Conservation (phyloP, 2,113 vertebrate genomes). For the Cyanoderma ruficeps region DNA sequence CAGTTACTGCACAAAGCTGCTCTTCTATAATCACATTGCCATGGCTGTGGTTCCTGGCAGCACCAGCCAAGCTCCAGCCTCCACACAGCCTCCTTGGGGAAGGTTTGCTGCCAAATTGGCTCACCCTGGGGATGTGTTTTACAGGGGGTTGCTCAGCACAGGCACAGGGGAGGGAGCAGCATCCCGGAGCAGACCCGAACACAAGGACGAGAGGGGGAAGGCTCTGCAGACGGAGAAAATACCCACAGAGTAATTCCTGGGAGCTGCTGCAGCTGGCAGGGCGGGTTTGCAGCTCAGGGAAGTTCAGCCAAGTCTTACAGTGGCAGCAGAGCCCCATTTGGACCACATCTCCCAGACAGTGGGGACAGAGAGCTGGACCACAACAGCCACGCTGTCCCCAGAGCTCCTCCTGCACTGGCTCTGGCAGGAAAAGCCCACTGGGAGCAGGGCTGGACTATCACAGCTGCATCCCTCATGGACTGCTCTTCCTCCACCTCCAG, state of each 20-base stretch:
- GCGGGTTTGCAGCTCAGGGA: not conserved
- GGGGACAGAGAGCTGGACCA: not conserved
- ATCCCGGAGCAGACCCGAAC: accelerated
- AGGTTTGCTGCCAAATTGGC: not conserved
- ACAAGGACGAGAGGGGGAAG: accelerated
- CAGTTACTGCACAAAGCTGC: not conserved
- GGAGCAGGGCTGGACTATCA: not conserved
- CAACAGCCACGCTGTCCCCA: not conserved
- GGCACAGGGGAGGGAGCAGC: not conserved
- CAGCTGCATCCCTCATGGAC: not conserved
- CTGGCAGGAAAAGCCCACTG: not conserved
- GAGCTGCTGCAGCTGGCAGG: not conserved
- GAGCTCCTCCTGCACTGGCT: not conserved
- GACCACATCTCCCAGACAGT: not conserved
- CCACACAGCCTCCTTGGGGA: not conserved
- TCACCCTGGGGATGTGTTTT: not conserved
- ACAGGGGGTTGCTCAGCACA: not conserved
- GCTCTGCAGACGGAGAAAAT: not conserved
- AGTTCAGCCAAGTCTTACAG: not conserved
- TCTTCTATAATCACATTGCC: not conserved
- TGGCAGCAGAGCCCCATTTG: not conserved
- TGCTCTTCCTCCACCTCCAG: not conserved
- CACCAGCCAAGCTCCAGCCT: not conserved
- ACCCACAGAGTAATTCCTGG: not conserved
- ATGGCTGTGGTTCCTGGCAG: not conserved